A percentile compares a stretch with the other conserved stretches of the same genome.
phyloP scores from a whole-genome alignment of 2,797 vertebrate species.

The Mormyrops boulengeri region DNA sequence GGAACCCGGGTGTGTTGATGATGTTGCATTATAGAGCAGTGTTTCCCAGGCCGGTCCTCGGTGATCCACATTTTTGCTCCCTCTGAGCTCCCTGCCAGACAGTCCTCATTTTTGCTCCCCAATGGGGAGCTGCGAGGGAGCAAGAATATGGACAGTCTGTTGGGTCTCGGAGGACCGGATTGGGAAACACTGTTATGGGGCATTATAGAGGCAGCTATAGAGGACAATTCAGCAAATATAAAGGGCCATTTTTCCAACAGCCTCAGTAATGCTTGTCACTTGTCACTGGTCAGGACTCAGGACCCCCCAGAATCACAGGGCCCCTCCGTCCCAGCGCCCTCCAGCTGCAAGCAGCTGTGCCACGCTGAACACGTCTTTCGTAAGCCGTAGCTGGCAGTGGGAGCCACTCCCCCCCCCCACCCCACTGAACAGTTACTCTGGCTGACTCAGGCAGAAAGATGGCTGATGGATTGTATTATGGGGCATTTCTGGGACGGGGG shows the following conservation, averaged over 20 bases:
- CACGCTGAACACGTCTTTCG: neutral
- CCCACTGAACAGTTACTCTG: neutral
- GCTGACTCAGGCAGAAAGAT: neutral
- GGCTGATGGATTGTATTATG: neutral
- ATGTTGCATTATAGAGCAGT: neutral
- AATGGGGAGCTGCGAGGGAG: too few relatives aligned
- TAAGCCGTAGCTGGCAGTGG: neutral
- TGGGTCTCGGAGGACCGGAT: too few relatives aligned
- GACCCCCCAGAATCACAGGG: neutral
- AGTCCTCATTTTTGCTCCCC: too few relatives aligned
- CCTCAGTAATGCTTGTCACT: neutral
- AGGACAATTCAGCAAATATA: neutral
- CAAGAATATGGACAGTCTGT: neutral
- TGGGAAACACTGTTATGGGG: neutral
- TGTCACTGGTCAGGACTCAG: neutral
- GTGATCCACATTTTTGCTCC: too few relatives aligned
- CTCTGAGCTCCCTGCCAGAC: too few relatives aligned
- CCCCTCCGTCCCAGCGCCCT: neutral
- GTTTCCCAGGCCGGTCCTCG: neutral
- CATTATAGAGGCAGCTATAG: neutral
- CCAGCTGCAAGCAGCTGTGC: neutral
- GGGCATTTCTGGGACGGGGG: neutral
- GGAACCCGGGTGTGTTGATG: neutral
- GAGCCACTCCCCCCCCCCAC: neutral
- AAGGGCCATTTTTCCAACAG: neutral